These are phyloP conservation scores for Sus scrofa DNA, from an alignment of 2,113 vertebrate species.

Conservation along the genomic window DNA sequence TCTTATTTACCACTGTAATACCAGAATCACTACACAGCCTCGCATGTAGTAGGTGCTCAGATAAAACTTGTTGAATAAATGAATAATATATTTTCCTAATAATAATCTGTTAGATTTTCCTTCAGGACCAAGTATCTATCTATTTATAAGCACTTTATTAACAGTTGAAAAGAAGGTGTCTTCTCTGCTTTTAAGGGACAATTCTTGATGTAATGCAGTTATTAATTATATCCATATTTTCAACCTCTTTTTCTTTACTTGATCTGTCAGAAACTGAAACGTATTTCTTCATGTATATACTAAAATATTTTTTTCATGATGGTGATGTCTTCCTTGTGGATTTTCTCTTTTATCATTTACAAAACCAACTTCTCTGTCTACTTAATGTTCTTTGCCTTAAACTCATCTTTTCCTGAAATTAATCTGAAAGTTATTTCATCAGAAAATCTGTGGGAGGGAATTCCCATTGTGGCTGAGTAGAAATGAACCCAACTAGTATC, in stretches of 20 bases:
- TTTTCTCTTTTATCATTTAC: conserved; percentile 28
- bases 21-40: not conserved
- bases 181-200: conserved; percentile 9
- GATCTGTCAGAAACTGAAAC: conserved; percentile 3
- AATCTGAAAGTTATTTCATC: not conserved
- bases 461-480: no score
- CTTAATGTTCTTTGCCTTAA: conserved; percentile 13
- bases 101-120: not conserved
- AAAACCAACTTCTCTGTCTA: not conserved
- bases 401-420: conserved; percentile 18
- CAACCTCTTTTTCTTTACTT: not conserved
- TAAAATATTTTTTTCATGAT: not conserved
- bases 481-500: no score
- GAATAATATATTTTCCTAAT: not conserved
- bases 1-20: not conserved
- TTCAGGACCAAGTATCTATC: not conserved
- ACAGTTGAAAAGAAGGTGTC: conserved; percentile 5
- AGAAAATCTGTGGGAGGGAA: not conserved
- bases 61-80: not conserved
- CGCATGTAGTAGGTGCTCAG: not conserved
- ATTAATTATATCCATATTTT: conserved; percentile 12
- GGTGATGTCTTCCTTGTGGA: not conserved
- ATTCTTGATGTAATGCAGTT: not conserved
- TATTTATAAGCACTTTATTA: not conserved
- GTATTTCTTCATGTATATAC: not conserved